Evolutionary conservation across 2,797 vertebrate genomes (phyloP).

Genomic region (Nannoperca australis): DNA sequence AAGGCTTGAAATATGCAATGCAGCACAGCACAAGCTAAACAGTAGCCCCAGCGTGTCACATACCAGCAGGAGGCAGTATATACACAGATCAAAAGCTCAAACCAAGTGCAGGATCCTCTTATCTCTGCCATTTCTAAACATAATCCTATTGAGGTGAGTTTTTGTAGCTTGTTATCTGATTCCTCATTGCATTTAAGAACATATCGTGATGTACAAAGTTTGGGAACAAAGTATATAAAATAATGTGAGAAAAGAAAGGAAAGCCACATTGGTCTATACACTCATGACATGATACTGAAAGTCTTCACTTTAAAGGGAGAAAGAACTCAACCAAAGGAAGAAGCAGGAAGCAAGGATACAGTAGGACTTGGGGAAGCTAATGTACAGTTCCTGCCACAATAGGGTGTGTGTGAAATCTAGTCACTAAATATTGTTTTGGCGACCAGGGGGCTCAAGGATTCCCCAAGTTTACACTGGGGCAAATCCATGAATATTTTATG

Average conservation of each 20-base stretch:
- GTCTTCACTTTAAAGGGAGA: conserved; percentile 17
- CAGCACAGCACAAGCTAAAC: conserved; percentile 21
- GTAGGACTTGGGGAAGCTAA: conserved; percentile 4
- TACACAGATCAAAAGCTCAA: conserved; percentile 32
- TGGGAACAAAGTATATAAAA: neutral
- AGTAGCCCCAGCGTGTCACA: neutral
- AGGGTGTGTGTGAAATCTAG: conserved; percentile 32
- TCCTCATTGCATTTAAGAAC: neutral
- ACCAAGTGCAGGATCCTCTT: neutral
- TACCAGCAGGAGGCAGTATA: conserved; percentile 77
- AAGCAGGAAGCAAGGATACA: conserved; percentile 12
- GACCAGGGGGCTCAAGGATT: conserved; percentile 69
- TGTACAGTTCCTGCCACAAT: neutral
- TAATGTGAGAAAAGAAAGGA: neutral
- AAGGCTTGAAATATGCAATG: conserved; percentile 17
- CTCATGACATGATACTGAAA: neutral
- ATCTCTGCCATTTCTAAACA: conserved; percentile 2
- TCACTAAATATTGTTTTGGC: conserved; percentile 70
- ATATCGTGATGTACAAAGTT: neutral
- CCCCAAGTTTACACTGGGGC: conserved; percentile 75
- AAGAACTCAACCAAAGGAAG: neutral
- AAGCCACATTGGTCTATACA: neutral
- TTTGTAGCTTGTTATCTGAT: neutral
- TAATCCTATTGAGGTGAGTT: neutral
- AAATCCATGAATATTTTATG: conserved; percentile 81